Evolutionary conservation across 1,140 invertebrate species (phyloP).

Genomic region (Chymomyza costata): DNA sequence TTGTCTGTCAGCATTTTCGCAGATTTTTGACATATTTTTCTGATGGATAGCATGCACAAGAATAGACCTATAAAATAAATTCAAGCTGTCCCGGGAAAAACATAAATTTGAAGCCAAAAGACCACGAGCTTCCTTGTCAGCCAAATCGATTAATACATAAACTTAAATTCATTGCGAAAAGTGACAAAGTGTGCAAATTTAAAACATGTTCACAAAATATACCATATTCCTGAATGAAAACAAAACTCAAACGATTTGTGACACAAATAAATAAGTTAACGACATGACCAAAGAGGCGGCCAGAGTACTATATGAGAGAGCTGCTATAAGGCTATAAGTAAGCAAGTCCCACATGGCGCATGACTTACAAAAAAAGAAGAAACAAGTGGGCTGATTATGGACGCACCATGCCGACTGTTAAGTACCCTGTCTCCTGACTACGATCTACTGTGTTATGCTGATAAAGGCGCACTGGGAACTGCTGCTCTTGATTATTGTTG

Average conservation of each 20-base stretch:
- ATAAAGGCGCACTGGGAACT: too few relatives aligned
- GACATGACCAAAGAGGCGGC: conserved; percentile 20
- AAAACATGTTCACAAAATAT: conserved; percentile 9
- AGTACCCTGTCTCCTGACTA: too few relatives aligned
- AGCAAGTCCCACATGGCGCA: too few relatives aligned
- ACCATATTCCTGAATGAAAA: too few relatives aligned
- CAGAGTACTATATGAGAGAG: too few relatives aligned
- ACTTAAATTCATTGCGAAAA: conserved; percentile 5
- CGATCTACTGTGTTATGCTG: too few relatives aligned
- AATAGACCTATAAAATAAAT: conserved; percentile 21
- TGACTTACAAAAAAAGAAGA: too few relatives aligned
- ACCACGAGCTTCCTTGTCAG: conserved; percentile 2
- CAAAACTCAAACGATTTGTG: conserved; percentile 55
- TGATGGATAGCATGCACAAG: conserved; percentile 55
- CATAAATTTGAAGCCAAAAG: conserved; percentile 54
- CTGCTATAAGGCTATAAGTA: too few relatives aligned
- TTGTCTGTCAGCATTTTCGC: conserved; percentile 46
- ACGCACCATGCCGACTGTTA: too few relatives aligned
- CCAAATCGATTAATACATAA: conserved; percentile 61
- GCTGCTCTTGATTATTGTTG: too few relatives aligned
- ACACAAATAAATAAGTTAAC: conserved; percentile 64
- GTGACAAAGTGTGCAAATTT: too few relatives aligned
- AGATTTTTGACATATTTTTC: conserved; percentile 59
- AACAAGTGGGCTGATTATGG: too few relatives aligned
- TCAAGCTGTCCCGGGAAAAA: conserved; percentile 20